phyloP scores from a whole-genome alignment of 2,113 vertebrate species.

The Columba janthina region DNA sequence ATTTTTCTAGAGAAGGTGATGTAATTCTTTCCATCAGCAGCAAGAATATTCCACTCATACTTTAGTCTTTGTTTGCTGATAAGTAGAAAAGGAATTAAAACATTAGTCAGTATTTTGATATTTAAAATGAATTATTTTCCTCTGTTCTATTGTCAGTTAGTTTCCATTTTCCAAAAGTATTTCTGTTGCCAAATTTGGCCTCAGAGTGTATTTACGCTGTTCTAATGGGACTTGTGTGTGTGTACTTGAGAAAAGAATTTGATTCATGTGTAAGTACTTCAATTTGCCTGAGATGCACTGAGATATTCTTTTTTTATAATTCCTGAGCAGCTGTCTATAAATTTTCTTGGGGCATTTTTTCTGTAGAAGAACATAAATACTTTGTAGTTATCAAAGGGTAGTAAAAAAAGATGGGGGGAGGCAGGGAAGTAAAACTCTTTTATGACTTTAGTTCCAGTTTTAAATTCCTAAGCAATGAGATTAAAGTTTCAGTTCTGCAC shows the following conservation, averaged over 20 bases:
- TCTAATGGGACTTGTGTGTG: background rate
- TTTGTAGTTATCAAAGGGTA: background rate
- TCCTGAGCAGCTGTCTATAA: background rate
- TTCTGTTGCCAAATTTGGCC: background rate
- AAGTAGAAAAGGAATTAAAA: background rate
- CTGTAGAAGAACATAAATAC: background rate
- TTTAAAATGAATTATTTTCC: background rate
- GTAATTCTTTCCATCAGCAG: slow-evolving; percentile 38
- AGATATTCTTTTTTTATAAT: background rate
- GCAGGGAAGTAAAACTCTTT: background rate
- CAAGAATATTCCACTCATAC: background rate
- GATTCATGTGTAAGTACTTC: background rate
- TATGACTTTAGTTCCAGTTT: background rate
- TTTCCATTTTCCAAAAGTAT: slow-evolving; percentile 1
- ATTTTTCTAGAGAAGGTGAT: slow-evolving; percentile 21
- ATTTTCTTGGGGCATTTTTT: background rate
- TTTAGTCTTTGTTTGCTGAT: background rate
- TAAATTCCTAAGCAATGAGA: background rate
- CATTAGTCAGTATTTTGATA: slow-evolving; percentile 3
- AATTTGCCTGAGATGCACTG: background rate
- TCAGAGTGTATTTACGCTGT: background rate
- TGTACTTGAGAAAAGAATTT: background rate
- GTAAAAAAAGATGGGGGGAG: background rate
- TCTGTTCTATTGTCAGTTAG: background rate
- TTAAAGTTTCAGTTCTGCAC: background rate